Percentiles rank a stretch among this genome's conserved stretches.
Conservation (phyloP, 2,888 invertebrate genomes). For the Neoascia interrupta region DNA sequence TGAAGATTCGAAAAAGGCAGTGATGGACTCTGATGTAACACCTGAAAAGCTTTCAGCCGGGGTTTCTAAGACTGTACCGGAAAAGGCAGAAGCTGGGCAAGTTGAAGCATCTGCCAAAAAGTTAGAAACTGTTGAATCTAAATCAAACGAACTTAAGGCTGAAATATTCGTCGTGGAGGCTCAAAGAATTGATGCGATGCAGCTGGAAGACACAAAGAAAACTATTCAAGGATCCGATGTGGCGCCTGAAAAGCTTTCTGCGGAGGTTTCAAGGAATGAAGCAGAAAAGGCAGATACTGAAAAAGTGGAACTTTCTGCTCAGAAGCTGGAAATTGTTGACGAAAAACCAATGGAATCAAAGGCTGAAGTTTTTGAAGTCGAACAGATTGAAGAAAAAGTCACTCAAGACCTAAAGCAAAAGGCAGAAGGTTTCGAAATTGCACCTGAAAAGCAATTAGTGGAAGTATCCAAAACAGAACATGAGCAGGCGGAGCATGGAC, state of each 20-base stretch:
- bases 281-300: background rate
- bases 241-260: background rate
- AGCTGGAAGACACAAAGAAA: background rate
- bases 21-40: background rate
- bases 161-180: constrained; percentile 1
- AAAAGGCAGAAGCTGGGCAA: constrained; percentile 51
- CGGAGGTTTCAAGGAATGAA: background rate
- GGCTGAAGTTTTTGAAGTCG: background rate
- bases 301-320: too few species aligned
- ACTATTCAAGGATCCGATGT: background rate
- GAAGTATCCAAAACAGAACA: background rate
- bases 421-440: background rate
- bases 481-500: background rate
- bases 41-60: constrained; percentile 19
- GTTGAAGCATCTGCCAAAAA: constrained; percentile 51
- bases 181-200: background rate
- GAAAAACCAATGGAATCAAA: too few species aligned
- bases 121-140: background rate
- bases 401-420: background rate
- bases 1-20: background rate
- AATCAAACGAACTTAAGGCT: background rate
- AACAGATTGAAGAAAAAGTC: constrained; percentile 2
- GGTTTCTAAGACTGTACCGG: constrained; percentile 56
- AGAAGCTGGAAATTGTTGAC: too few species aligned
- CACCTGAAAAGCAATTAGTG: background rate